Conservation (phyloP, 2,888 invertebrate genomes). For the Molorchus minor region DNA sequence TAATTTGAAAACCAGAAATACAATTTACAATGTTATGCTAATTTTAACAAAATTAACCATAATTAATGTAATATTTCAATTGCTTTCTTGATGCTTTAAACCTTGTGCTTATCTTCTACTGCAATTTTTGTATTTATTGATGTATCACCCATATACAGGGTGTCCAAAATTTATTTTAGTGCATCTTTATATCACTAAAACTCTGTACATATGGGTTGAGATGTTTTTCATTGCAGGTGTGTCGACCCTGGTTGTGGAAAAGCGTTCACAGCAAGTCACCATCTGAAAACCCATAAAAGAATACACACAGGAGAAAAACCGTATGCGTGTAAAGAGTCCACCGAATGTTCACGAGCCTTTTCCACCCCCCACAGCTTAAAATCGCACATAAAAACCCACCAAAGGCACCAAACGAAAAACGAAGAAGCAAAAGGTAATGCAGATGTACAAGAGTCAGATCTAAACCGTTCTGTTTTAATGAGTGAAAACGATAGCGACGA, state of each 20-base stretch:
- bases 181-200: no score
- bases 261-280: constrained; percentile 93
- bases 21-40: no score
- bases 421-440: constrained; percentile 4
- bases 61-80: no score
- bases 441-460: not conserved
- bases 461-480: not conserved
- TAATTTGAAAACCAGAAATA: no score
- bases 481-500: constrained; percentile 14
- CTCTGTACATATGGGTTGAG: no score
- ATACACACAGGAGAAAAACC: constrained; percentile 83
- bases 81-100: no score
- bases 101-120: no score
- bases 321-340: constrained; percentile 74
- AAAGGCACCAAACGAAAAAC: constrained; percentile 57
- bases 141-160: no score
- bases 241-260: constrained; percentile 86
- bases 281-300: constrained; percentile 88
- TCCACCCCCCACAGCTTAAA: constrained; percentile 86
- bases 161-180: no score
- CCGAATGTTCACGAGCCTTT: constrained; percentile 79
- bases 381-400: constrained; percentile 81
- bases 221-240: constrained; percentile 69
- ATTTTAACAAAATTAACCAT: no score
- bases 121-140: no score